A percentile compares a stretch with the other conserved stretches of the same genome.
Evolutionary conservation across 2,888 invertebrate genomes (phyloP).

Genomic region (Druceiella hillmani): DNA sequence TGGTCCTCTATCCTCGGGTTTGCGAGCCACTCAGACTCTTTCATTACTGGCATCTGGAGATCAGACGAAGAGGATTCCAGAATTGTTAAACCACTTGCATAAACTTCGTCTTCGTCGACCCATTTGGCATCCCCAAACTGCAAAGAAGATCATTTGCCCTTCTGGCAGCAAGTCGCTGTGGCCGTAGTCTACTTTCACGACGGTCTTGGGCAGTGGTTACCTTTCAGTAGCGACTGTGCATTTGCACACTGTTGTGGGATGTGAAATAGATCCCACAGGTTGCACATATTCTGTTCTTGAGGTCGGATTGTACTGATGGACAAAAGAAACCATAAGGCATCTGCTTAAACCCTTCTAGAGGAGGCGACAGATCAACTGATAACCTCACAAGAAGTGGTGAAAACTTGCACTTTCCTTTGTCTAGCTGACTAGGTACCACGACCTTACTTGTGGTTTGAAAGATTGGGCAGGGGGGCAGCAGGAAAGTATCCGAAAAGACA

Average conservation of each 20-base stretch:
- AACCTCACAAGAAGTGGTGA: too few species aligned
- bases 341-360: too few species aligned
- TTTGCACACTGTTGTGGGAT: constrained; percentile 11
- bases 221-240: constrained; percentile 17
- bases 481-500: too few species aligned
- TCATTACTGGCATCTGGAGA: constrained; percentile 21
- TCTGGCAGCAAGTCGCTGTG: constrained; percentile 5
- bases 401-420: too few species aligned
- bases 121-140: constrained; percentile 20
- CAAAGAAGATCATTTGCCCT: constrained; percentile 8
- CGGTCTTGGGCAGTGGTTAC: constrained; percentile 19
- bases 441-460: too few species aligned
- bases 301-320: too few species aligned
- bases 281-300: too few species aligned
- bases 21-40: constrained; percentile 19
- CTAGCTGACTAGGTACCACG: too few species aligned
- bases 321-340: too few species aligned
- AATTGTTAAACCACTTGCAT: constrained; percentile 21
- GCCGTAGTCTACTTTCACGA: constrained; percentile 19
- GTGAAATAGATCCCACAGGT: too few species aligned
- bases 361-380: too few species aligned
- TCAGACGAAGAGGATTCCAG: constrained; percentile 21
- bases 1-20: constrained; percentile 21
- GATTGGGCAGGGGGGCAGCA: too few species aligned
- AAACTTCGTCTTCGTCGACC: constrained; percentile 19